Base-by-base conservation (phyloP, 2,888 invertebrate species). In the Drosophila birchii region DNA sequence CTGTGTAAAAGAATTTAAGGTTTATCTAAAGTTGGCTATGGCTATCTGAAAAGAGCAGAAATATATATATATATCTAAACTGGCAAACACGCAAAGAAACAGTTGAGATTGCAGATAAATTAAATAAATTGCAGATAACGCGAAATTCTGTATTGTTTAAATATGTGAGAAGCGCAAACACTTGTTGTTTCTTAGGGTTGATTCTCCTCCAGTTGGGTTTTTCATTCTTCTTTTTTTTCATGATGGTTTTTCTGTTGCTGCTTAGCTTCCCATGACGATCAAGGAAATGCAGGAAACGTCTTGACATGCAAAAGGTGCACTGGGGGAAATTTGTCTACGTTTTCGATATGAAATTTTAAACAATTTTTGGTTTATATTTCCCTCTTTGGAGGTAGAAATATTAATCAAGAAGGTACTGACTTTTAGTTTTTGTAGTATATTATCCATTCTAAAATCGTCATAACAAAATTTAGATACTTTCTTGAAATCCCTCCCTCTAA, bases 261-360 rank as follows among this genome's bases (percentile, higher is more conserved):
- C 67, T 77, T 60, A 78, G 68, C 43, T 80, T 80, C 80, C 77
- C 80, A 80, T 80, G 78, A 80, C 78, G 75, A 70, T 54, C 41
- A 39, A 68, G 58, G 47, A 67, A 51, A 26, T 59, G 53, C 70
- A 69, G 73, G 73, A 75, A 75, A 69, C 26, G 61, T 62, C 75
- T 69, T 59, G 59, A 69, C 56, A 64, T 49, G 69, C 70, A 66
- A 57, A 39, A 41, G 20, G 54, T 53, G 63, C 75, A 60, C 63
- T 41, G 41, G 5, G 2, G 20, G 26, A 54, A 62, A 62, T 5
- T 32, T 1, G 11, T 18, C 12, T 12, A 36, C 16, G 8, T 4
- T 18, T 32, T 18, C n/a, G 6, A 18, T 18, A 8, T 9, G 1
- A 9, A 20, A 32, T 34, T 53, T 36, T 1, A 7, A 29, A 29